phyloP scores from a whole-genome alignment of 2,888 invertebrate species.

The Cryptocheilus praepositus region DNA sequence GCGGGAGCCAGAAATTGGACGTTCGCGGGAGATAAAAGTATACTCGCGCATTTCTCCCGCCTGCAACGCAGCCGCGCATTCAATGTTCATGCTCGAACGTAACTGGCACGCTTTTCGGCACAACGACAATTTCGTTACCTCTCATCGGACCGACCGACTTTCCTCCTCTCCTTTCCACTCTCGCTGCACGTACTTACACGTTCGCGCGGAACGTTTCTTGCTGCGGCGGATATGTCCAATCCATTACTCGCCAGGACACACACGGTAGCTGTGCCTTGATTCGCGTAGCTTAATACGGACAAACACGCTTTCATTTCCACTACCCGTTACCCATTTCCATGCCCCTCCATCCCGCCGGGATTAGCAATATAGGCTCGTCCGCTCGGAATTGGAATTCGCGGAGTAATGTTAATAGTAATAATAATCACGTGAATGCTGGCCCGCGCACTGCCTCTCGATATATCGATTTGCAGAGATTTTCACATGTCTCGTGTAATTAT shows the following conservation, averaged over 20 bases:
- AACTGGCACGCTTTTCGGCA: too few species aligned
- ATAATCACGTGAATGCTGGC: constrained; percentile 42
- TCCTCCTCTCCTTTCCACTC: too few species aligned
- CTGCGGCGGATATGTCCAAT: background rate
- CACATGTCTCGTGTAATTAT: constrained; percentile 11
- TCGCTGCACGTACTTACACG: too few species aligned
- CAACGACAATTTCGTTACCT: too few species aligned
- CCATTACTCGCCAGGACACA: background rate
- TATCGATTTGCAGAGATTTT: constrained; percentile 41
- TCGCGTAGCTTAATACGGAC: constrained; percentile 34
- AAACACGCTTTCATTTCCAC: constrained; percentile 38
- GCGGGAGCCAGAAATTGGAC: too few species aligned
- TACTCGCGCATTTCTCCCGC: too few species aligned
- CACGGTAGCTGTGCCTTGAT: constrained; percentile 13
- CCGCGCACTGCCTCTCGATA: constrained; percentile 7
- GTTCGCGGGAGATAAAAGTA: too few species aligned
- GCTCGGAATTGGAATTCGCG: constrained; percentile 34
- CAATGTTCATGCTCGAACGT: too few species aligned
- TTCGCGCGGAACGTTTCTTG: background rate
- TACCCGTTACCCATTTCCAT: constrained; percentile 2
- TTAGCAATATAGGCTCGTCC: constrained; percentile 36
- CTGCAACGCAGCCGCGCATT: too few species aligned
- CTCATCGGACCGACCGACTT: too few species aligned
- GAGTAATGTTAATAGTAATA: constrained; percentile 41
- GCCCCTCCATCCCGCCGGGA: constrained; percentile 23